Conservation (phyloP, 2,113 vertebrate genomes). For the Trichechus manatus region DNA sequence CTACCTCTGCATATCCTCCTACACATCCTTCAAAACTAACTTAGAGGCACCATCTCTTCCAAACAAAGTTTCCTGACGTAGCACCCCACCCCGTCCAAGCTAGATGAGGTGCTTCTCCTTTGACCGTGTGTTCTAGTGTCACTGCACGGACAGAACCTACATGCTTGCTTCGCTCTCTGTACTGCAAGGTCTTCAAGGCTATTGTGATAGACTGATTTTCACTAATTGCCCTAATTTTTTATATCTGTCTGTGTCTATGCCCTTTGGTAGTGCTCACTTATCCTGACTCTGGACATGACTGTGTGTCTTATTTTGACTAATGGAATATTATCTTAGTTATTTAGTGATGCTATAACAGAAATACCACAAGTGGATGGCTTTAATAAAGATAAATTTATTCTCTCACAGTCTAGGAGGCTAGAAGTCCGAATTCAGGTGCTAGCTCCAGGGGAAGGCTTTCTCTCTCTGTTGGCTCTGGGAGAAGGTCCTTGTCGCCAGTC, state of each 20-base stretch:
- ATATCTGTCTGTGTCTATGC: neutral
- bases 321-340: neutral
- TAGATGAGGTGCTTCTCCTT: neutral
- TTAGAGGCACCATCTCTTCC: neutral
- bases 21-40: neutral
- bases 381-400: too few species aligned
- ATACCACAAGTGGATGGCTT: too few species aligned
- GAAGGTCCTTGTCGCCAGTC: too few species aligned
- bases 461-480: too few species aligned
- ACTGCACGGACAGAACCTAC: rapidly evolving
- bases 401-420: too few species aligned
- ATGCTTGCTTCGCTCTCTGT: neutral
- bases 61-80: neutral
- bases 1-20: neutral
- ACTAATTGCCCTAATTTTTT: neutral
- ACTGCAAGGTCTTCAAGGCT: neutral
- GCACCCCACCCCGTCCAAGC: neutral
- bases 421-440: too few species aligned
- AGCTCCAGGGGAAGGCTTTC: too few species aligned
- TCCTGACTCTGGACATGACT: neutral
- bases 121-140: neutral
- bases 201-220: neutral
- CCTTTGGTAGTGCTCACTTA: neutral
- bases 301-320: neutral
- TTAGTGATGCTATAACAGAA: too few species aligned